Base-by-base conservation (phyloP, 2,888 invertebrate genomes). In the Ormyrus rosae region DNA sequence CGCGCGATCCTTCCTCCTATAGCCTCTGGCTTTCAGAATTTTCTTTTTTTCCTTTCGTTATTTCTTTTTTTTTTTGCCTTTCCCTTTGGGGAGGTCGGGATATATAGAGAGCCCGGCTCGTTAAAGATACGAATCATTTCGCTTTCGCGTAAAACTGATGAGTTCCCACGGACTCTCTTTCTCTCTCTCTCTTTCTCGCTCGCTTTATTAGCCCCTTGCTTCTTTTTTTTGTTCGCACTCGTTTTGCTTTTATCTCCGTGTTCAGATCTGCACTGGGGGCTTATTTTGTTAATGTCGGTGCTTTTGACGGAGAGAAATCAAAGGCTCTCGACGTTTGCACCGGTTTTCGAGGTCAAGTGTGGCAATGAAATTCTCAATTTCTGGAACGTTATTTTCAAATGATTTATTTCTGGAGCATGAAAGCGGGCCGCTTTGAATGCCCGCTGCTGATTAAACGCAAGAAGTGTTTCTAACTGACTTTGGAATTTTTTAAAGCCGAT, bases 101-200 rank as follows among this genome's bases (percentile, higher is more conserved):
- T 63, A 60, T 50, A 70, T 45, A 51, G 58, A 50, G 63, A 63
- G 11, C n/a, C n/a, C 8, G 63, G 48, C 77, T 77, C 77, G 64
- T 77, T 77, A 77, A 53, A 77, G 77, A 77, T 77, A 77, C 70
- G 70, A 70, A 77, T 77, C 70, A 64, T 77, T 77, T 70, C 77
- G 70, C 70, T 77, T 77, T 77, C 69, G 70, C 77, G 70, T 64
- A 64, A 70, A 77, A 77, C 77, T 77, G 70, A 77, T 70, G 77
- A 77, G 70, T 70, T 77, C 64, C 56, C 50, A 45, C 63, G 76
- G 19, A 19, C 61, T 53, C 65, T 53, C 58, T 48, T n/a, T n/a
- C 19, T 13, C 34, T 19, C 65, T 48, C 45, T 51, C 19, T 51
- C 72, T 72, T 34, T 5, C 53, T 63, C 1, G 74, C 60, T 73